Percentiles rank a stretch among this genome's conserved stretches.
Conservation (phyloP, 2,888 invertebrate genomes). For the Bombylius major region DNA sequence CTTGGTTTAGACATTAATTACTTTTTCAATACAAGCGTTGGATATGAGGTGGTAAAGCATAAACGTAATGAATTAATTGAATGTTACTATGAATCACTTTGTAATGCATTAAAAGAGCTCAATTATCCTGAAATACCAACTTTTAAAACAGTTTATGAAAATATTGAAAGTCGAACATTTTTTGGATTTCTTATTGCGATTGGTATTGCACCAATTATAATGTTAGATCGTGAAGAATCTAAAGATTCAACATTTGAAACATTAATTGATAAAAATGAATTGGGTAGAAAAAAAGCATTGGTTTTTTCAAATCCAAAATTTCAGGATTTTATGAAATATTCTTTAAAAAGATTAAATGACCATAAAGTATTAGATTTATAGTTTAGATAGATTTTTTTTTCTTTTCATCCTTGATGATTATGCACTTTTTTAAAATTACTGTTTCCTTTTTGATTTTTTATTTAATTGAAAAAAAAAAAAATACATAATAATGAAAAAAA, state of each 20-base stretch:
- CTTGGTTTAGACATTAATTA: slow-evolving; percentile 34
- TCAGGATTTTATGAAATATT: not conserved
- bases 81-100: slow-evolving; percentile 23
- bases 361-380: not conserved
- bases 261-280: not conserved
- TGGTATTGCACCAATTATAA: slow-evolving; percentile 11
- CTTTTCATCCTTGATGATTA: no score
- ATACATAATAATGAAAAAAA: no score
- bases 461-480: no score
- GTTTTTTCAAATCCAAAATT: not conserved
- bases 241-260: slow-evolving; percentile 5
- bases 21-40: slow-evolving; percentile 29
- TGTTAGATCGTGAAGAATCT: slow-evolving; percentile 5
- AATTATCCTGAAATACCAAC: slow-evolving; percentile 17
- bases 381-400: no score
- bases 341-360: not conserved
- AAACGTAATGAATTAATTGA: slow-evolving; percentile 23
- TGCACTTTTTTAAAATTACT: no score
- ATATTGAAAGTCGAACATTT: slow-evolving; percentile 21
- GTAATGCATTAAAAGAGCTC: slow-evolving; percentile 17
- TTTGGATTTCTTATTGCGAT: slow-evolving; percentile 28
- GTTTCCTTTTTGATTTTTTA: no score
- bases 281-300: not conserved
- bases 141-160: slow-evolving; percentile 21
- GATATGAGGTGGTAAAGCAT: slow-evolving; percentile 22